Conservation (phyloP, 2,797 vertebrate genomes). For the Miichthys miiuy region DNA sequence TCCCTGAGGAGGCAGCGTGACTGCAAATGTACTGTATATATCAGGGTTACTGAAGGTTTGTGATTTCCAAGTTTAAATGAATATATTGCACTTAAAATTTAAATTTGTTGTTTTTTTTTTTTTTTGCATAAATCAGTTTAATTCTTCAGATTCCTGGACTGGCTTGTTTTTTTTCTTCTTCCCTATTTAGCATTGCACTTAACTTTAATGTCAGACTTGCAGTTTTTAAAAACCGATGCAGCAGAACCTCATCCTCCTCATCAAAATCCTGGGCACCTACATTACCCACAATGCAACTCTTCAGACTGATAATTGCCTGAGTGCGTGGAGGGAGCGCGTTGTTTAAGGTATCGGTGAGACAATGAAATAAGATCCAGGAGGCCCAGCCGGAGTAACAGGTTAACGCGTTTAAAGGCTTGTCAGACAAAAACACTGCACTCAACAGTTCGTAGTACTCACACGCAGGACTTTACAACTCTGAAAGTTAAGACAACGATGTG, state of each 20-base stretch:
- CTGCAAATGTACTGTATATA: constrained; percentile 33
- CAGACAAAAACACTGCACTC: constrained; percentile 3
- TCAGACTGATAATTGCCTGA: neutral
- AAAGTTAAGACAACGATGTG: neutral
- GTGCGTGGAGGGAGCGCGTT: neutral
- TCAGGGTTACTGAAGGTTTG: constrained; percentile 46
- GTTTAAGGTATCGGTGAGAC: constrained; percentile 17
- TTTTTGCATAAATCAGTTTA: constrained; percentile 6
- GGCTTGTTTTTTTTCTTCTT: neutral
- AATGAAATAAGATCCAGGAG: constrained; percentile 24
- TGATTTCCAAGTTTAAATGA: constrained; percentile 41
- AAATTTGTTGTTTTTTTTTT: neutral
- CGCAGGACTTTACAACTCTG: neutral
- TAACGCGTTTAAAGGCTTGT: constrained; percentile 41
- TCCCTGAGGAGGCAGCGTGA: constrained; percentile 43
- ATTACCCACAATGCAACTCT: constrained; percentile 20
- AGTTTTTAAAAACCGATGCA: neutral
- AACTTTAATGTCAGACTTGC: neutral
- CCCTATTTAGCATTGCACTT: neutral
- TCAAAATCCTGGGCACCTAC: neutral
- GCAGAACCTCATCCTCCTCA: no score
- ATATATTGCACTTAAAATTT: neutral
- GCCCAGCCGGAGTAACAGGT: constrained; percentile 36
- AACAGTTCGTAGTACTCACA: constrained; percentile 11
- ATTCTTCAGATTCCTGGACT: neutral